These are phyloP conservation scores for Chrysodeixis includens DNA, from an alignment of 2,888 invertebrate genomes.

Conservation along the genomic window DNA sequence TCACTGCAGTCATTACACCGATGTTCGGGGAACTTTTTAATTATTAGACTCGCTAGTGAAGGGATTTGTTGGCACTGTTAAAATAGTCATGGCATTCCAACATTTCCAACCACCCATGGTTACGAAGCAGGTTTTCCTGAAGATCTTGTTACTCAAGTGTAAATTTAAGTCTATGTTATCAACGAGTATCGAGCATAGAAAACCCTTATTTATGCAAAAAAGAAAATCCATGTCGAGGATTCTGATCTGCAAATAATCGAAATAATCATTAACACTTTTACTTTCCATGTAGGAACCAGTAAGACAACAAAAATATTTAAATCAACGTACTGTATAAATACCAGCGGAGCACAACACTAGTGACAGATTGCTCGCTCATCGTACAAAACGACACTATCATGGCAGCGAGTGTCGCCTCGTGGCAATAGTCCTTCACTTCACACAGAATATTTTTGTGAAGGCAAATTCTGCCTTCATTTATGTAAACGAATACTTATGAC, in stretches of 20 bases:
- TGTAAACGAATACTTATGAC: not conserved
- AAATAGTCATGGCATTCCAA: conserved; percentile 31
- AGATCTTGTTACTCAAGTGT: too few relatives aligned
- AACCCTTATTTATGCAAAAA: too few relatives aligned
- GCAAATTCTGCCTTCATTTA: not conserved
- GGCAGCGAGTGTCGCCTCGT: conserved; percentile 25
- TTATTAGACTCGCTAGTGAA: conserved; percentile 60
- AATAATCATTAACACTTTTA: not conserved
- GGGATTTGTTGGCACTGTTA: conserved; percentile 50
- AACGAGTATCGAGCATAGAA: not conserved
- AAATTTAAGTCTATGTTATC: not conserved
- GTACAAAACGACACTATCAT: conserved; percentile 37
- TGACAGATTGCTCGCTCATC: conserved; percentile 47
- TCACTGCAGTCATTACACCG: conserved; percentile 77
- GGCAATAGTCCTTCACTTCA: conserved; percentile 31
- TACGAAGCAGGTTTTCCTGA: not conserved
- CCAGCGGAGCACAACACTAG: conserved; percentile 22
- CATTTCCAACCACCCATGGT: not conserved
- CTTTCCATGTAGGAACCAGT: not conserved
- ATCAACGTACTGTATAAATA: not conserved
- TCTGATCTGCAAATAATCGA: not conserved
- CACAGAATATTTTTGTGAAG: conserved; percentile 4
- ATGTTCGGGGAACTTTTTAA: conserved; percentile 78
- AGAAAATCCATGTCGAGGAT: too few relatives aligned
- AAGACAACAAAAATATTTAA: not conserved